Evolutionary conservation across 2,888 invertebrate species (phyloP).

Genomic region (Agonopterix alstromeriana): DNA sequence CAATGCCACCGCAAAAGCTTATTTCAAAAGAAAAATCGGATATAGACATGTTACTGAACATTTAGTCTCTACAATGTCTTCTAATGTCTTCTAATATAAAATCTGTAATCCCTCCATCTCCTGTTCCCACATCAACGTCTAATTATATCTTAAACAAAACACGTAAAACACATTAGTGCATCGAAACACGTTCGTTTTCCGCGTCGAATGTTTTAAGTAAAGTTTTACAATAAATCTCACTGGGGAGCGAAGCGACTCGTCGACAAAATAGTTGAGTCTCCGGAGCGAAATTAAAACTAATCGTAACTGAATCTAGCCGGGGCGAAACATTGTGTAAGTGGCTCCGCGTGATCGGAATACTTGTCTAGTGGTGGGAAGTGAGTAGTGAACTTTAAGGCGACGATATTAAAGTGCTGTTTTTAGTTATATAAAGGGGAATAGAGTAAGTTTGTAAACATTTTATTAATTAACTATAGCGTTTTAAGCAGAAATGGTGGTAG

Average conservation of each 20-base stretch:
- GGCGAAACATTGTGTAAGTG: conserved; percentile 27
- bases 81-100: too few relatives aligned
- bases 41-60: too few relatives aligned
- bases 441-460: too few relatives aligned
- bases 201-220: conserved; percentile 8
- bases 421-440: too few relatives aligned
- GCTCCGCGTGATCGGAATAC: conserved; percentile 31
- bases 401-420: too few relatives aligned
- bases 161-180: conserved; percentile 10
- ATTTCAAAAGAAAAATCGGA: too few relatives aligned
- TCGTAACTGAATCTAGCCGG: conserved; percentile 28
- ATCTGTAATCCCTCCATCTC: not conserved
- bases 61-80: too few relatives aligned
- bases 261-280: conserved; percentile 23
- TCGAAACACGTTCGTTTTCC: not conserved
- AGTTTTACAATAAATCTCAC: conserved; percentile 33
- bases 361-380: not conserved
- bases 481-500: too few relatives aligned
- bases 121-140: not conserved
- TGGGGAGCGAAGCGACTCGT: conserved; percentile 15
- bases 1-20: too few relatives aligned
- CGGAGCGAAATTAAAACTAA: conserved; percentile 45
- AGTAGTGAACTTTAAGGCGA: too few relatives aligned
- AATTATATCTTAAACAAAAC: conserved; percentile 24
- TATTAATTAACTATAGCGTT: too few relatives aligned